Conservation (phyloP, 1,140 invertebrate genomes). For the Danaus melanippus region DNA sequence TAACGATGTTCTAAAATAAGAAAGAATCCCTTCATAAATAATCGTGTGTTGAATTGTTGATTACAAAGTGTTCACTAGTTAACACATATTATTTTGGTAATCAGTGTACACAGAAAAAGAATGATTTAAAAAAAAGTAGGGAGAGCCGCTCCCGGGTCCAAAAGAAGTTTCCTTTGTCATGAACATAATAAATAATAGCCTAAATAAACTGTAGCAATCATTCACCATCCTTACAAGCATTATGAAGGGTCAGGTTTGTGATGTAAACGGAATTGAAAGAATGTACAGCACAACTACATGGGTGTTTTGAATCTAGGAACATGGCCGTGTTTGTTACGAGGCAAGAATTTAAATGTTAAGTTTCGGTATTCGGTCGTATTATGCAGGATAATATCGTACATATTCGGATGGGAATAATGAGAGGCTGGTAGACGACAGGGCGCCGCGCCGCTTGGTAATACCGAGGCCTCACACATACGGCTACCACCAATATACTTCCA, state of each 20-base stretch:
- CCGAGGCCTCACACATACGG: slow-evolving; percentile 41
- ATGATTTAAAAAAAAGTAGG: too few relatives aligned
- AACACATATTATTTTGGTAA: too few relatives aligned
- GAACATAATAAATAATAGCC: too few relatives aligned
- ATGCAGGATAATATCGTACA: slow-evolving; percentile 39
- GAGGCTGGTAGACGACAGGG: slow-evolving; percentile 60
- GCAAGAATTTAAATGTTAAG: slow-evolving; percentile 1
- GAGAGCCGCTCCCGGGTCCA: too few relatives aligned
- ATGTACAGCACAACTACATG: background rate
- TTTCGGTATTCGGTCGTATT: slow-evolving; percentile 17
- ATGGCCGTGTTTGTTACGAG: background rate
- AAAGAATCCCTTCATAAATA: too few relatives aligned
- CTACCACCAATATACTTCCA: slow-evolving; percentile 6
- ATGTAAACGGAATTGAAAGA: slow-evolving; percentile 3
- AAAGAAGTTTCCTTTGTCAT: too few relatives aligned
- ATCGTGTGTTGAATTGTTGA: too few relatives aligned
- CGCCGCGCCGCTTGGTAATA: slow-evolving; percentile 52
- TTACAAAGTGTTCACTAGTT: too few relatives aligned
- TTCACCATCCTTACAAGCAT: background rate
- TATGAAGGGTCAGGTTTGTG: slow-evolving; percentile 6
- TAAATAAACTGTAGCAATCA: too few relatives aligned
- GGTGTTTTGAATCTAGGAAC: slow-evolving; percentile 6
- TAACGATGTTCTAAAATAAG: too few relatives aligned
- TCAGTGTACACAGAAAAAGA: too few relatives aligned
- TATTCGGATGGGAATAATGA: slow-evolving; percentile 55